Base-by-base conservation (phyloP, 2,113 vertebrate species). In the Caranx ignobilis region DNA sequence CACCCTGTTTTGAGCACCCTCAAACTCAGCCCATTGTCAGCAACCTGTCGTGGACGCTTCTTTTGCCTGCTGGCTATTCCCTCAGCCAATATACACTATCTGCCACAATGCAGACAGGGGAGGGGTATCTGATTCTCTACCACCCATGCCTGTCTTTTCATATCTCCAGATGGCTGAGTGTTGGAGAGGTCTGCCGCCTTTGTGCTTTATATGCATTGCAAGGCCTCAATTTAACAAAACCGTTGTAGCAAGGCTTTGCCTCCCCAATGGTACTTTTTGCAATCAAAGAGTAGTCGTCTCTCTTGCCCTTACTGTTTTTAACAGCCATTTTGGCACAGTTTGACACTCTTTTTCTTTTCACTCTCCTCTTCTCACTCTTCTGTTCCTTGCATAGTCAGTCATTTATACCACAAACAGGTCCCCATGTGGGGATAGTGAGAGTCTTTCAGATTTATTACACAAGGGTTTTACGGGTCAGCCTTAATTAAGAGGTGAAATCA, bases 281-380 rank as follows among this genome's bases (percentile, higher is more conserved):
- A 91, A 94, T 92, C 92, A 93, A 88, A 92, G 81, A 78, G 71
- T 62, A 87, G 89, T 94, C 88, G 88, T 93, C 81, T 89, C 83
- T 82, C 66, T 77, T 61, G 59, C 85, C 61, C 82, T 89, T 77
- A 71, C 88, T 79, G 68, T 87, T 73, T 83, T 85, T 26, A 26
- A 63, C 61, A 74, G 74, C 75, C 70, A 73, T 87, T 85, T 86
- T 85, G 83, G 82, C 77, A 82, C 71, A 72, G 79, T 90, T 87
- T 89, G 74, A 71, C 52, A 82, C 77, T 69, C 61, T 48, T 79
- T 83, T 65, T 35, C 41, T 79, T 82, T 74, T 60, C 73, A 71
- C 68, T 59, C 81, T 77, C 57, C 57, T 26, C 32, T 39, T 60
- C 45, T 54, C 68, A 39, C 65, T 56, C 55, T 78, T 82, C 47